Conservation (phyloP, 2,888 invertebrate species). For the Lasioglossum villosulum region DNA sequence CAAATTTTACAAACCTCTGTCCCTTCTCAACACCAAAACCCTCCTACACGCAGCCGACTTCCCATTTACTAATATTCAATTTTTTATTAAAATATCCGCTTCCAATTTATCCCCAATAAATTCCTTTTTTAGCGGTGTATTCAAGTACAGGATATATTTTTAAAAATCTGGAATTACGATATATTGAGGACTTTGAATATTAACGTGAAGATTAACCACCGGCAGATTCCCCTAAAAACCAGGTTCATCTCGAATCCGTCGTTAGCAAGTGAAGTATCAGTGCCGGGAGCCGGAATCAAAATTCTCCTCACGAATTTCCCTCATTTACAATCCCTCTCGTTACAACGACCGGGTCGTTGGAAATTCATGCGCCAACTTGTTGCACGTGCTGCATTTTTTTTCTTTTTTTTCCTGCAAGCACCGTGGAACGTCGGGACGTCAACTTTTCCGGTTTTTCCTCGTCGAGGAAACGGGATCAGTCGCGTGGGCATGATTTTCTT, state of each 20-base stretch:
- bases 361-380: constrained; percentile 53
- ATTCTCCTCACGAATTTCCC: constrained; percentile 17
- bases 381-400: constrained; percentile 32
- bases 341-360: neutral
- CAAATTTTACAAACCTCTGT: neutral
- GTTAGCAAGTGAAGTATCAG: neutral
- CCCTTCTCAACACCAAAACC: neutral
- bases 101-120: neutral
- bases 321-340: constrained; percentile 4
- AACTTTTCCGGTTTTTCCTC: constrained; percentile 19
- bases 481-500: constrained; percentile 10
- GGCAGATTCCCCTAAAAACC: neutral
- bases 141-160: neutral
- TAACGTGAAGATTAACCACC: neutral
- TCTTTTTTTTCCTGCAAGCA: neutral
- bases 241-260: neutral
- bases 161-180: neutral
- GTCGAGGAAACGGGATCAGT: neutral
- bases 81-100: neutral
- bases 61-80: neutral
- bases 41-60: neutral
- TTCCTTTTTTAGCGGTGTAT: neutral
- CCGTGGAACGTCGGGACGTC: neutral
- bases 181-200: neutral
- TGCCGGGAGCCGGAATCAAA: neutral